Conservation (phyloP, 2,113 vertebrate species). For the Marmota flaviventris region DNA sequence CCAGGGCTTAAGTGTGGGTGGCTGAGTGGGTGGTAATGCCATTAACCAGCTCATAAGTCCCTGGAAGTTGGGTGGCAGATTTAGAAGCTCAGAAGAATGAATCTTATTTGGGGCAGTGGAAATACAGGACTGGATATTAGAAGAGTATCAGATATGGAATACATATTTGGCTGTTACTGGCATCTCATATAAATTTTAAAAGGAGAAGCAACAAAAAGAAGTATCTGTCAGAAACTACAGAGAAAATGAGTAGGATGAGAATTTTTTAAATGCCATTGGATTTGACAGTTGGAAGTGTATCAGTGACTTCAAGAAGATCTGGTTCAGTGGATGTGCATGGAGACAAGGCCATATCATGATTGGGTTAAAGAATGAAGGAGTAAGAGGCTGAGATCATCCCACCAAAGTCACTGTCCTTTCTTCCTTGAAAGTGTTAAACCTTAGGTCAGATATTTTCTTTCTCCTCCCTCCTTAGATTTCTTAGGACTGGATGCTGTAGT, state of each 20-base stretch:
- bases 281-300: conserved; percentile 8
- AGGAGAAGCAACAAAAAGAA: not conserved
- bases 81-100: not conserved
- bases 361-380: not conserved
- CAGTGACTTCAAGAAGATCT: not conserved
- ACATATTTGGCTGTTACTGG: conserved; percentile 1
- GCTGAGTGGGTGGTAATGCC: not conserved
- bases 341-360: not conserved
- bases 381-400: not conserved
- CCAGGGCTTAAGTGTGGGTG: not conserved
- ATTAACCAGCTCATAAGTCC: not conserved
- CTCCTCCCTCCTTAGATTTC: not conserved
- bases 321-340: not conserved
- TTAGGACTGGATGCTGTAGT: not conserved
- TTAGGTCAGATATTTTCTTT: not conserved
- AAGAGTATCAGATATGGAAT: not conserved
- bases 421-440: not conserved
- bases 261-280: not conserved
- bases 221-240: not conserved
- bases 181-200: conserved; percentile 1
- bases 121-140: conserved; percentile 9
- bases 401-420: not conserved
- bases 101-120: not conserved
- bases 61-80: not conserved
- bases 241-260: not conserved